These are phyloP conservation scores for Erebia aethiops DNA, from an alignment of 2,888 invertebrate species.

Conservation along the genomic window DNA sequence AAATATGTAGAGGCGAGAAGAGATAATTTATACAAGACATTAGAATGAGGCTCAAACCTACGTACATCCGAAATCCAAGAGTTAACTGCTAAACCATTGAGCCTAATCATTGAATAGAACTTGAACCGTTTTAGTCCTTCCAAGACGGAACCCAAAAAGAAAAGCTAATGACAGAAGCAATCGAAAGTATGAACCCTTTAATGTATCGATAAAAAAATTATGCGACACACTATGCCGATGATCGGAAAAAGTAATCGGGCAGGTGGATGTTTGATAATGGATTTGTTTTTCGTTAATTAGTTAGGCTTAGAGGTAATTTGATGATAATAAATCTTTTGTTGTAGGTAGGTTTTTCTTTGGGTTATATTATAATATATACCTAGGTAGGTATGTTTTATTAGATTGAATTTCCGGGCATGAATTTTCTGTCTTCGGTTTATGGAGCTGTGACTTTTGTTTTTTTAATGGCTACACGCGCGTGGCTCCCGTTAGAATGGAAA, in stretches of 20 bases:
- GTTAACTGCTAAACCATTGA: no score
- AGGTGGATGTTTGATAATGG: conserved; percentile 24
- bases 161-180: conserved; percentile 26
- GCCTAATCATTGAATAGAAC: background rate
- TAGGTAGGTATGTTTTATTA: no score
- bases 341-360: background rate
- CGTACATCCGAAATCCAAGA: no score
- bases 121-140: background rate
- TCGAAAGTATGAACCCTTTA: conserved; percentile 28
- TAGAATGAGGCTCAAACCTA: no score
- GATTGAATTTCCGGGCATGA: no score
- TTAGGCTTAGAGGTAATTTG: conserved; percentile 19
- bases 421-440: no score
- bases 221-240: conserved; percentile 22
- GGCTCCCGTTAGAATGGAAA: no score
- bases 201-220: conserved; percentile 33
- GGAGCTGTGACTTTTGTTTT: background rate
- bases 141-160: conserved; percentile 10
- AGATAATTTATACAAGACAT: no score
- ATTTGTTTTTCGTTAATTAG: conserved; percentile 26
- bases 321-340: conserved; percentile 7
- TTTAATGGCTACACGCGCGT: no score
- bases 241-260: conserved; percentile 24
- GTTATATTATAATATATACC: no score
- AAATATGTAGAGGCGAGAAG: no score